phyloP scores from a whole-genome alignment of 2,797 vertebrate species.

The Danio jaintianensis region DNA sequence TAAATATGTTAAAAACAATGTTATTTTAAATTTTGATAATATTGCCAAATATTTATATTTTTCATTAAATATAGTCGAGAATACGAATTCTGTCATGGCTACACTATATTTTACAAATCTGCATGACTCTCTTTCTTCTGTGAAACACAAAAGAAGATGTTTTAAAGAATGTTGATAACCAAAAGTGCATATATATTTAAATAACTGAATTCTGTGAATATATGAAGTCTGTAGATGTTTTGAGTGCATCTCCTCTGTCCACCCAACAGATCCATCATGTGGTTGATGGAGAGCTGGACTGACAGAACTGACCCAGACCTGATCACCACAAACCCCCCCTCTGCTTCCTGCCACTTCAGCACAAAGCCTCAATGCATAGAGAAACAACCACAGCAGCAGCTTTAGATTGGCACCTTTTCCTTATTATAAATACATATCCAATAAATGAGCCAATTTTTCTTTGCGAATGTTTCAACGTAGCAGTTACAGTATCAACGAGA shows the following conservation, averaged over 20 bases:
- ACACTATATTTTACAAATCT: too few relatives aligned
- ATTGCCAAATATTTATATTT: background rate
- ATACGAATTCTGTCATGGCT: background rate
- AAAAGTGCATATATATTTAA: too few relatives aligned
- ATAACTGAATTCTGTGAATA: too few relatives aligned
- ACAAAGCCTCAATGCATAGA: conserved; percentile 72
- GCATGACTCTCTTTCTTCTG: too few relatives aligned
- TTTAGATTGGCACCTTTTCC: conserved; percentile 2
- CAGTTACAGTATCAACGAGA: background rate
- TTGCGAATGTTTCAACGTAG: background rate
- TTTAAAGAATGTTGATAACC: too few relatives aligned
- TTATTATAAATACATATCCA: background rate
- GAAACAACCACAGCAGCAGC: conserved; percentile 41
- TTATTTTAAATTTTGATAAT: background rate
- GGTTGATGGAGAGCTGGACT: conserved; percentile 55
- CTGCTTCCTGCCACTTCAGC: conserved; percentile 81
- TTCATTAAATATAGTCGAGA: background rate
- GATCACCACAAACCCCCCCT: conserved; percentile 68
- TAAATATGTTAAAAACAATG: background rate
- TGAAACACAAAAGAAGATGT: too few relatives aligned
- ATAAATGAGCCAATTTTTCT: too few relatives aligned
- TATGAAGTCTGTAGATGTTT: conserved; percentile 1
- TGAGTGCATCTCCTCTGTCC: background rate
- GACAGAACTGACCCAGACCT: conserved; percentile 77
- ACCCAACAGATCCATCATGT: conserved; percentile 71